Base-by-base conservation (phyloP, 2,888 invertebrate species). In the Hypolimnas misippus region DNA sequence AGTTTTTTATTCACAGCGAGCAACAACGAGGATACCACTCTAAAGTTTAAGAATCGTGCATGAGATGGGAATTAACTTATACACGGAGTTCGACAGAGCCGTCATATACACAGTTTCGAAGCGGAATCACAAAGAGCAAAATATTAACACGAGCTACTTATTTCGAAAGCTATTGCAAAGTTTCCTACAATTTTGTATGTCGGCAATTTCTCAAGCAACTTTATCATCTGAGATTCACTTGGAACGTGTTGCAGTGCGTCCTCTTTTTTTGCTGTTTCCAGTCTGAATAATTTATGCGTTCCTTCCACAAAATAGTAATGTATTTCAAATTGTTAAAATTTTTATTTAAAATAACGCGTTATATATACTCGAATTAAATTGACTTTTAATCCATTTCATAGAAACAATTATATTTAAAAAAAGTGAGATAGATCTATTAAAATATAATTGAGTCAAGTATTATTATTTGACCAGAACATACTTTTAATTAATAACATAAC, bases 121-220 rank as follows among this genome's bases (percentile, higher is more conserved):
- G 71, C 71, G 76, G 80, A 82, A 84, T 87, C 88, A 88, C 84
- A 87, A 87, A 89, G 87, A 82, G 86, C 80, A 69, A 81, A 85
- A 85, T 86, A 89, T 89, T 89, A 89, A 86, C 84, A 81, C 85
- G 79, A 83, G 79, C 77, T 83, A 84, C 86, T 86, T 87, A 85
- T 86, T 82, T 87, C 81, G 86, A 82, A 85, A 84, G 86, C 86
- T 79, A 83, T 85, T 78, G 79, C 78, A 70, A 88, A 89, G 82
- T 88, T 89, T 83, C 76, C 75, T 76, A 76, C 76, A 82, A 80
- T 81, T 84, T 81, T 80, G 81, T 78, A 76, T 76, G 78, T 73
- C 71, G 76, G 73, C 77, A 75, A 78, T 78, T 77, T 77, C 78
- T 77, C 76, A 57, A 76, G 76, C 74, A 79, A 82, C 80, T 86